These are phyloP conservation scores for Pammene aurita DNA, from an alignment of 2,888 invertebrate genomes.

Conservation along the genomic window DNA sequence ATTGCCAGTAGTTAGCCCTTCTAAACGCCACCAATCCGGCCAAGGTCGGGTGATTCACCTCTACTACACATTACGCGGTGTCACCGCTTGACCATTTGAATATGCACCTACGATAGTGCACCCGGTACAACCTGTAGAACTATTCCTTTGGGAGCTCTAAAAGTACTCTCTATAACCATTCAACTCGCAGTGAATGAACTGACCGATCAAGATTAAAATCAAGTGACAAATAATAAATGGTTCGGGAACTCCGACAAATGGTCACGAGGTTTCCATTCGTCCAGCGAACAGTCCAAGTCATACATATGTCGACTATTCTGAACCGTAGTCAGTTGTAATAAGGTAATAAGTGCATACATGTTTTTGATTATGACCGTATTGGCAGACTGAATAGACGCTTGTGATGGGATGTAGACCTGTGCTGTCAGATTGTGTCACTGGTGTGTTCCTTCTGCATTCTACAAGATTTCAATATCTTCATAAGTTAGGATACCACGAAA, in stretches of 20 bases:
- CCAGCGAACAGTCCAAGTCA: background rate
- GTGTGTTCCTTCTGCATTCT: conserved; percentile 11
- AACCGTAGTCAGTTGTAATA: background rate
- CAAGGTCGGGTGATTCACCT: conserved; percentile 34
- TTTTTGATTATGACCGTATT: background rate
- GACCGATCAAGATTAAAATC: conserved; percentile 12
- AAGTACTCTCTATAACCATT: background rate
- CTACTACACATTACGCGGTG: conserved; percentile 18
- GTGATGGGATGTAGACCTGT: conserved; percentile 22
- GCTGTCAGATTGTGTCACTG: conserved; percentile 23
- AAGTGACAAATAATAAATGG: conserved; percentile 13
- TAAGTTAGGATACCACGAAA: too few species aligned
- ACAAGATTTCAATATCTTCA: too few species aligned
- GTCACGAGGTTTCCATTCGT: background rate
- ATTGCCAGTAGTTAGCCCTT: conserved; percentile 13
- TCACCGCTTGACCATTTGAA: conserved; percentile 24
- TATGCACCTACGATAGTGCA: background rate
- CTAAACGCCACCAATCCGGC: conserved; percentile 13
- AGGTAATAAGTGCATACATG: background rate
- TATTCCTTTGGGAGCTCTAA: background rate
- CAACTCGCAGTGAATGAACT: conserved; percentile 8
- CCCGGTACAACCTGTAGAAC: background rate
- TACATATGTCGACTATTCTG: background rate
- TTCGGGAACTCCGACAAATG: background rate
- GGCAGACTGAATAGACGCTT: conserved; percentile 15